A percentile compares a stretch with the other conserved stretches of the same genome.
Conservation (phyloP, 2,113 vertebrate genomes). For the Accipiter cooperii region DNA sequence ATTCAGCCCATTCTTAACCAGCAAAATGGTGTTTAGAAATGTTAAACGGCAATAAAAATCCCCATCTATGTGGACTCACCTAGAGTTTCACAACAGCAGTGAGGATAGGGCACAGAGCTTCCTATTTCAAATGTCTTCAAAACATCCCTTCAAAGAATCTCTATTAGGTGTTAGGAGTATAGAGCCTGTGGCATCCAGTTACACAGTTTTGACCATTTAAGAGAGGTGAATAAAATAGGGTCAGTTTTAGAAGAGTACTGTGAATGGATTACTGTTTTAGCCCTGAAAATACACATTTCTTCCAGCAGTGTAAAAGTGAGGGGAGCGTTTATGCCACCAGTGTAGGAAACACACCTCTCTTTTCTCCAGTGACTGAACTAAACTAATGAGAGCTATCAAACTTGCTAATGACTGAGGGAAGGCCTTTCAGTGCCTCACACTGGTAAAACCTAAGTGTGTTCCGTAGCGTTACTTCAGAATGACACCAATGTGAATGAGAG, state of each 20-base stretch:
- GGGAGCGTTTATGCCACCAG: not conserved
- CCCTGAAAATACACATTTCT: constrained; percentile 26
- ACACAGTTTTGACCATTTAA: constrained; percentile 37
- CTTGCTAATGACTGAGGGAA: not conserved
- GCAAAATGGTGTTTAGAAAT: not conserved
- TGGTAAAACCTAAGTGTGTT: not conserved
- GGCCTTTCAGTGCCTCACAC: not conserved
- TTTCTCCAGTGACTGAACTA: not conserved
- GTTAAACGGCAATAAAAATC: constrained; percentile 36
- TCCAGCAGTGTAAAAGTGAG: not conserved
- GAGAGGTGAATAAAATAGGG: constrained; percentile 23
- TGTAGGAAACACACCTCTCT: constrained; percentile 31
- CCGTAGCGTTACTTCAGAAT: not conserved
- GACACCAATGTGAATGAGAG: not conserved
- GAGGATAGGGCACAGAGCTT: constrained; percentile 23
- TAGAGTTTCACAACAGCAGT: constrained; percentile 34
- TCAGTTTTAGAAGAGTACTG: not conserved
- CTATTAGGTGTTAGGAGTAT: constrained; percentile 46
- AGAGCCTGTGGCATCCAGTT: constrained; percentile 50
- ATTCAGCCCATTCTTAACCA: constrained; percentile 20
- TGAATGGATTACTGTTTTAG: constrained; percentile 50
- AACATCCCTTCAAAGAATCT: constrained; percentile 51
- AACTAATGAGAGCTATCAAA: constrained; percentile 20
- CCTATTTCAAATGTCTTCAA: constrained; percentile 58
- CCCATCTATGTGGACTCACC: not conserved